Percentiles rank a stretch among this genome's conserved stretches.
Evolutionary conservation across 2,888 invertebrate species (phyloP).

Genomic region (Apamea anceps): DNA sequence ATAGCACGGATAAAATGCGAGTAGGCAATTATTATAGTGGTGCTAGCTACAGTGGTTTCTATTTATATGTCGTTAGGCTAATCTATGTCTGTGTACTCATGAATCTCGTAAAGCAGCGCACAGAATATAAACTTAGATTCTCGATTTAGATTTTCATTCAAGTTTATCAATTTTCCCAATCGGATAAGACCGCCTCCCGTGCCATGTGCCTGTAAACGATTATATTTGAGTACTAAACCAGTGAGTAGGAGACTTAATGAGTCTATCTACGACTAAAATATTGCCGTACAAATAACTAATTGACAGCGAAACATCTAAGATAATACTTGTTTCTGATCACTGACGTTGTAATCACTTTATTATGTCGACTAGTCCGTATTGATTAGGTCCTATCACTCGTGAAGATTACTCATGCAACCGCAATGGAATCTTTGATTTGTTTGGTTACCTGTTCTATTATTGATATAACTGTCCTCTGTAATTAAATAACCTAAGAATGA

Average conservation of each 20-base stretch:
- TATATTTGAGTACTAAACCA: conserved; percentile 57
- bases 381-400: conserved; percentile 50
- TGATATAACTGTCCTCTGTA: background rate
- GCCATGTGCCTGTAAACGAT: conserved; percentile 60
- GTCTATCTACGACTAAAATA: conserved; percentile 49
- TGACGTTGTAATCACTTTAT: conserved; percentile 61
- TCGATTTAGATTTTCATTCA: conserved; percentile 66
- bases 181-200: conserved; percentile 47
- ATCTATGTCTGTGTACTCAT: conserved; percentile 62
- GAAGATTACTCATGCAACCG: conserved; percentile 25
- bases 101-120: conserved; percentile 62
- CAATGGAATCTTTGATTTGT: conserved; percentile 5
- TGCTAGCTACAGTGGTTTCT: conserved; percentile 59
- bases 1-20: conserved; percentile 75
- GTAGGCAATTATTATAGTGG: conserved; percentile 69
- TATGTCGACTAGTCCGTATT: conserved; percentile 56
- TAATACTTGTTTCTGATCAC: conserved; percentile 59
- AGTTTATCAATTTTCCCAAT: conserved; percentile 64
- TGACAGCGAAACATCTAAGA: conserved; percentile 64
- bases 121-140: conserved; percentile 61
- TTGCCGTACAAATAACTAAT: conserved; percentile 61
- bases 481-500: background rate
- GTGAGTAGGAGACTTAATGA: conserved; percentile 56
- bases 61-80: conserved; percentile 66
- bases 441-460: background rate